A percentile compares a stretch with the other conserved stretches of the same genome.
phyloP scores from a whole-genome alignment of 2,888 invertebrate genomes.

The Noctua pronuba region DNA sequence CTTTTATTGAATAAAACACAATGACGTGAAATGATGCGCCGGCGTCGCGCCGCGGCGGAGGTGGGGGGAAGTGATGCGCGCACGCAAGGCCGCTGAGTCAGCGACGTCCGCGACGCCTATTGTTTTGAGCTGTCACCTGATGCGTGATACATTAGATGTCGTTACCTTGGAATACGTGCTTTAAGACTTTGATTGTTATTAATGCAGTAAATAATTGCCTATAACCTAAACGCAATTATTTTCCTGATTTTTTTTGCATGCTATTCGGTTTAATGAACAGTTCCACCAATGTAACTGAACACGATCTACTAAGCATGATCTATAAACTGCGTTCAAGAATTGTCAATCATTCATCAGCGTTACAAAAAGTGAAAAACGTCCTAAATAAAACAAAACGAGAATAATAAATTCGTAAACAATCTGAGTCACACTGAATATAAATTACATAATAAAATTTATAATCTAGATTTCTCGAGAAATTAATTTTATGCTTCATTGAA shows the following conservation, averaged over 20 bases:
- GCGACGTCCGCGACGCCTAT: slow-evolving; percentile 59
- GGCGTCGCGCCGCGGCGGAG: slow-evolving; percentile 36
- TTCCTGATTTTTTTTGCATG: background rate
- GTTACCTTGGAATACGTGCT: slow-evolving; percentile 48
- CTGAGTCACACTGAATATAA: background rate
- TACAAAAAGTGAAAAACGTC: background rate
- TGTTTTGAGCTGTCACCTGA: slow-evolving; percentile 64
- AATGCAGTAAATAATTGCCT: background rate
- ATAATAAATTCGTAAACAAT: slow-evolving; percentile 17
- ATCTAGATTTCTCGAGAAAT: slow-evolving; percentile 15
- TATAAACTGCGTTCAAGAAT: background rate
- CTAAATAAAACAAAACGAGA: background rate
- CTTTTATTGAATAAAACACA: slow-evolving; percentile 68
- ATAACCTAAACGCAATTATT: background rate
- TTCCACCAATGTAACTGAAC: background rate
- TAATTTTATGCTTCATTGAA: slow-evolving; percentile 42
- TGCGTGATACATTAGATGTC: slow-evolving; percentile 41
- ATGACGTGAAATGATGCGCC: slow-evolving; percentile 68
- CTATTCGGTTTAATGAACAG: background rate
- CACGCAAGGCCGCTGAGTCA: slow-evolving; percentile 70
- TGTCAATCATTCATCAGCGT: background rate
- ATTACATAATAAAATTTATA: slow-evolving; percentile 1
- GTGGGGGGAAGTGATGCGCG: slow-evolving; percentile 27
- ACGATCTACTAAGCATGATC: background rate
- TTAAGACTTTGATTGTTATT: slow-evolving; percentile 17